Conservation (phyloP, 2,888 invertebrate species). For the Sphecodes monilicornis region DNA sequence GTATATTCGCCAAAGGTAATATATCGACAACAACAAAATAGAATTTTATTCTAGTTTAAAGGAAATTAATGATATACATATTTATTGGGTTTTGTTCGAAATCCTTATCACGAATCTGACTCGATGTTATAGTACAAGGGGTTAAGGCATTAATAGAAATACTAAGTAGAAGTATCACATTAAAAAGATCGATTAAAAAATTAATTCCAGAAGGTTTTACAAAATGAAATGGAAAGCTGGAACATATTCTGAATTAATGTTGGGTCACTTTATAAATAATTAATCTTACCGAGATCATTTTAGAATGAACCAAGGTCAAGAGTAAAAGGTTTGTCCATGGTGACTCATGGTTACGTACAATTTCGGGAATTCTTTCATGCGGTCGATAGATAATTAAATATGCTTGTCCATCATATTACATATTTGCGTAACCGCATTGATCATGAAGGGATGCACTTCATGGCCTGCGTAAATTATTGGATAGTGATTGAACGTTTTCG, state of each 20-base stretch:
- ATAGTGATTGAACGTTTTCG: neutral
- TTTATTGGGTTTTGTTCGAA: too few species aligned
- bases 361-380: neutral
- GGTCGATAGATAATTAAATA: neutral
- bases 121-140: too few species aligned
- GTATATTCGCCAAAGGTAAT: too few species aligned
- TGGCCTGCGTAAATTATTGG: neutral
- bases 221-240: neutral
- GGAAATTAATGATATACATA: too few species aligned
- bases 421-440: slow-evolving; percentile 9
- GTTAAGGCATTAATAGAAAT: neutral
- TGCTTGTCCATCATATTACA: neutral
- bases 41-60: too few species aligned
- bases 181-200: neutral
- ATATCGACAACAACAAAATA: too few species aligned
- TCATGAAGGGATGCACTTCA: neutral
- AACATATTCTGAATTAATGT: neutral
- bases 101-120: too few species aligned
- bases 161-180: neutral
- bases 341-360: neutral
- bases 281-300: neutral
- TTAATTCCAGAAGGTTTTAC: neutral
- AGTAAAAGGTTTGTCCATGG: neutral
- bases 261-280: neutral
- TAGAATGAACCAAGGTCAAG: neutral